Evolutionary conservation across 2,113 vertebrate genomes (phyloP), one percentile per base, ranked within the genome.

Genomic region (Etheostoma cragini): DNA sequence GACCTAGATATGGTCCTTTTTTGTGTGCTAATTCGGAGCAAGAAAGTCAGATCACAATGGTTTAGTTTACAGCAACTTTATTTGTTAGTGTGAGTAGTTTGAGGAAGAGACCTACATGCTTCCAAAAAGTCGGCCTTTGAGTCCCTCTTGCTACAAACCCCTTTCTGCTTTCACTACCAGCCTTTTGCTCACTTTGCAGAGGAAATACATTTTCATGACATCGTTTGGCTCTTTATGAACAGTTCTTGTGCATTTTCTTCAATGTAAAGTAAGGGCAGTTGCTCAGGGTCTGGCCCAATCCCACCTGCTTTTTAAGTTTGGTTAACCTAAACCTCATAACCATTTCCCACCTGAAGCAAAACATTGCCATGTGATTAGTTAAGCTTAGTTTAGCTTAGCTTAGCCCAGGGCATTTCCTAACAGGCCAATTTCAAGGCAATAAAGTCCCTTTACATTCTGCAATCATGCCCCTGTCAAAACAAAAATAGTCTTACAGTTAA

Each of bases 51-150:
- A 30, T 78, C 53, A 71, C 49, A 60, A 67, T 71, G 74, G 69
- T 83, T 84, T 83, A 77, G 33, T 38, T 84, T 52, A 49, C 26
- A 49, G 68, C 42, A 81, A 70, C 78, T 72, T 69, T 50, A 83
- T 80, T 79, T 83, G 76, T 83, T 80, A 56, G 57, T 56, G 73
- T 76, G 82, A 86, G 78, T 72, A 70, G 84, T 81, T 78, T 68
- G 61, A 70, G 73, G 69, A 78, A 81, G 78, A 84, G 56, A 82
- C 65, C 64, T 80, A 78, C 82, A 67, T 78, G 70, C 67, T 81
- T 42, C 77, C 46, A 79, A 84, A 80, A 73, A 87, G 50, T 84
- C 72, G 71, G 45, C 62, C 26, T 38, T 38, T 38, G 3, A 50
- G 17, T 63, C 53, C 21, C 19, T 30, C 60, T 63, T 33, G 47